phyloP scores from a whole-genome alignment of 2,888 invertebrate species.

The Coecobrya sp. region DNA sequence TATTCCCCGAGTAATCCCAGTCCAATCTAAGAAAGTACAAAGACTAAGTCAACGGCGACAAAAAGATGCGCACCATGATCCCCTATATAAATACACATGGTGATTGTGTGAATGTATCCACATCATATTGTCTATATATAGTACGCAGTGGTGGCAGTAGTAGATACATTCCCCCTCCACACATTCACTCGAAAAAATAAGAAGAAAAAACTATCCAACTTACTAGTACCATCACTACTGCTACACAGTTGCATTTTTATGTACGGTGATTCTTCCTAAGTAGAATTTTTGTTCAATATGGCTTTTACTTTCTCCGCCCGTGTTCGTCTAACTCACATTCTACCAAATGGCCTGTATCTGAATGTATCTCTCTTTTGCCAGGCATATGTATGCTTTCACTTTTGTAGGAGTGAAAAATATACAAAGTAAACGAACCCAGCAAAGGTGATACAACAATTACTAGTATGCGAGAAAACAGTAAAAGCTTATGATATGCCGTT shows the following conservation, averaged over 20 bases:
- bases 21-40: slow-evolving; percentile 81
- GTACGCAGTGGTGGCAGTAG: not conserved
- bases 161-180: not conserved
- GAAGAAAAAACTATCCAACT: slow-evolving; percentile 49
- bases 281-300: slow-evolving; percentile 67
- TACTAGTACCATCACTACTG: not conserved
- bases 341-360: slow-evolving; percentile 35
- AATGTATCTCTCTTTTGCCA: not conserved
- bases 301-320: slow-evolving; percentile 65
- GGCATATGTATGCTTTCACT: not conserved
- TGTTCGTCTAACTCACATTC: slow-evolving; percentile 14
- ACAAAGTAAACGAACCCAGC: slow-evolving; percentile 42
- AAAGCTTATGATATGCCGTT: slow-evolving; percentile 64
- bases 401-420: not conserved
- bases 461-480: slow-evolving; percentile 50
- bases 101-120: slow-evolving; percentile 19
- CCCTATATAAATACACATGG: slow-evolving; percentile 36
- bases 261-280: slow-evolving; percentile 64
- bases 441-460: slow-evolving; percentile 55
- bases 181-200: slow-evolving; percentile 9
- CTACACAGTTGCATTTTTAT: slow-evolving; percentile 69
- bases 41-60: slow-evolving; percentile 78
- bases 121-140: not conserved
- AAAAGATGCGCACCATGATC: slow-evolving; percentile 73
- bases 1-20: slow-evolving; percentile 77